Conservation (phyloP, 2,113 vertebrate genomes). For the Anser cygnoides region DNA sequence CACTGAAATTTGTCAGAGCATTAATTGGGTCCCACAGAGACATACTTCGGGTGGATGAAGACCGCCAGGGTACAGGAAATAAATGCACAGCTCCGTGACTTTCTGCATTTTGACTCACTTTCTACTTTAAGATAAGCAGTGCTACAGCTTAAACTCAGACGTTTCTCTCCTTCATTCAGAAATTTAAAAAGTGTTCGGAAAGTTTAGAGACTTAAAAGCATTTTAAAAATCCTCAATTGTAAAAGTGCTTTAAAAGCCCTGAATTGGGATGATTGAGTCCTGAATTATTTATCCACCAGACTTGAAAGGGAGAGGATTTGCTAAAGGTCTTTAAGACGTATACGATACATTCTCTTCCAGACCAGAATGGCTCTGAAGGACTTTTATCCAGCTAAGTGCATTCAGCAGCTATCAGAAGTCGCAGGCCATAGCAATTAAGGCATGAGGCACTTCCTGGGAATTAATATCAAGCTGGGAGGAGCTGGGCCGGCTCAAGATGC, state of each 20-base stretch:
- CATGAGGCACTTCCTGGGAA: constrained; percentile 16
- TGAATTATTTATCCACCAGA: constrained; percentile 41
- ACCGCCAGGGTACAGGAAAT: neutral
- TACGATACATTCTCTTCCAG: neutral
- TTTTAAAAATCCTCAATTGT: neutral
- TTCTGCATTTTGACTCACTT: neutral
- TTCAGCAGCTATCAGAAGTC: constrained; percentile 37
- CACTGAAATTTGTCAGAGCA: neutral
- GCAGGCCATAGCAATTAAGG: constrained; percentile 29
- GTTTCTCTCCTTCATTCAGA: neutral
- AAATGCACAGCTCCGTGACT: neutral
- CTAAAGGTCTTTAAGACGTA: constrained; percentile 2
- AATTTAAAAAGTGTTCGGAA: neutral
- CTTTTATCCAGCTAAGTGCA: neutral
- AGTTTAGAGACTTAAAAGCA: neutral
- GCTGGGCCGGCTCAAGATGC: constrained; percentile 9
- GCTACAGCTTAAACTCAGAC: neutral
- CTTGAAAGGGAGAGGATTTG: constrained; percentile 31
- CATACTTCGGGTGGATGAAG: neutral
- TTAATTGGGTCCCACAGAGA: neutral
- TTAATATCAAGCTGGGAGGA: constrained; percentile 34
- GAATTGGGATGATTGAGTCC: neutral
- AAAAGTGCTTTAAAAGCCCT: neutral
- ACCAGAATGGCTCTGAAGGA: constrained; percentile 7
- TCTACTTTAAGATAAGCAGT: neutral